A percentile compares a stretch with the other conserved stretches of the same genome.
These are phyloP conservation scores for Aphidoletes aphidimyza DNA, from an alignment of 2,888 invertebrate genomes.

Conservation along the genomic window DNA sequence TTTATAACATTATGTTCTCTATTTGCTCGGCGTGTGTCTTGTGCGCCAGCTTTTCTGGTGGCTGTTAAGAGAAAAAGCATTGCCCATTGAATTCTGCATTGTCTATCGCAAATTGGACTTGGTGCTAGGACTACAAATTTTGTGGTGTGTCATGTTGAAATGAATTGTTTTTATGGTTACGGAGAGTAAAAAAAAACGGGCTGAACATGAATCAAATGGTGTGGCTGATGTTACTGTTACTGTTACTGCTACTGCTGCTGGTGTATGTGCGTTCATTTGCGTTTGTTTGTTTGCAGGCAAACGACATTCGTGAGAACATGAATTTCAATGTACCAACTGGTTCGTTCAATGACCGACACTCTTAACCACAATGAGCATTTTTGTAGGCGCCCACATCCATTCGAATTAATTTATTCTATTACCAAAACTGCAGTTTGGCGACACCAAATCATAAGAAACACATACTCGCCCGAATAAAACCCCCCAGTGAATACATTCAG, in stretches of 20 bases:
- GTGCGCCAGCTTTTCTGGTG: neutral
- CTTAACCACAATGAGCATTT: neutral
- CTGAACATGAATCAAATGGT: slow-evolving; percentile 36
- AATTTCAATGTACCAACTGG: slow-evolving; percentile 10
- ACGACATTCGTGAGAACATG: slow-evolving; percentile 34
- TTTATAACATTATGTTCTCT: slow-evolving; percentile 2
- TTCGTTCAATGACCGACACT: slow-evolving; percentile 24
- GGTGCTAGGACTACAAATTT: slow-evolving; percentile 42
- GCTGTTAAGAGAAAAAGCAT: neutral
- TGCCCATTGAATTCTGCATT: neutral
- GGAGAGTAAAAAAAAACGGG: neutral
- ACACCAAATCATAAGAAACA: slow-evolving; percentile 1
- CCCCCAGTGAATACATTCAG: neutral
- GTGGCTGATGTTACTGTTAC: neutral
- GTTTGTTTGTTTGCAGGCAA: neutral
- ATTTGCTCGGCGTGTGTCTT: neutral
- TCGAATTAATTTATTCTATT: slow-evolving; percentile 17
- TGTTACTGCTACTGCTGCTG: no score
- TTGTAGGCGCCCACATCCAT: neutral
- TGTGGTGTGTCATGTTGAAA: slow-evolving; percentile 47
- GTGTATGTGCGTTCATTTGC: no score
- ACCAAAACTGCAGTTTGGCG: neutral
- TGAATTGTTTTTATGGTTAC: slow-evolving; percentile 33
- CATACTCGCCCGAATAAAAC: no score
- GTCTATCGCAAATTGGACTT: neutral